phyloP scores from a whole-genome alignment of 2,888 invertebrate species.

The Phaonia tiefii region DNA sequence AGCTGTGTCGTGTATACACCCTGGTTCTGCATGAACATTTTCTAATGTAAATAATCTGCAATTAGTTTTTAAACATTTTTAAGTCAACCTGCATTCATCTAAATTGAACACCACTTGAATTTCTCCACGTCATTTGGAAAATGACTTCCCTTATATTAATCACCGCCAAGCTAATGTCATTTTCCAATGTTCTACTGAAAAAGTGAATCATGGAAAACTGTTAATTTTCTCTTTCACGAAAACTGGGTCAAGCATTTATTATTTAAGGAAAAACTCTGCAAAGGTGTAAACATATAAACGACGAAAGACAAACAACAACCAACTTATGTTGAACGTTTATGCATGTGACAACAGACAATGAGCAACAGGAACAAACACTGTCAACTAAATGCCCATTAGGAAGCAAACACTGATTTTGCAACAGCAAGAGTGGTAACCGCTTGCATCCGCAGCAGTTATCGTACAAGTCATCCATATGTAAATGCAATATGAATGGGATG shows the following conservation, averaged over 20 bases:
- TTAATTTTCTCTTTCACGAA: neutral
- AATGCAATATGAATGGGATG: slow-evolving; percentile 20
- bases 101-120: no score
- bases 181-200: neutral
- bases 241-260: slow-evolving; percentile 31
- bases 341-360: slow-evolving; percentile 17
- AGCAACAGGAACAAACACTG: slow-evolving; percentile 46
- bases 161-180: neutral
- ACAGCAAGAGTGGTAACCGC: neutral
- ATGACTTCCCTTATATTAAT: slow-evolving; percentile 10
- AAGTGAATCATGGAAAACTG: neutral
- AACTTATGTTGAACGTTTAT: neutral
- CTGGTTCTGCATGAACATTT: no score
- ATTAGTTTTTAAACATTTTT: no score
- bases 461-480: neutral
- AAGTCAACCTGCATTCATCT: no score
- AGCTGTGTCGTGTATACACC: no score
- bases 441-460: neutral
- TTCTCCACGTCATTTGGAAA: neutral
- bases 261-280: slow-evolving; percentile 12
- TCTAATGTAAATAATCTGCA: no score
- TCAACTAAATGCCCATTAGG: slow-evolving; percentile 63
- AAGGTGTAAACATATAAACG: slow-evolving; percentile 19
- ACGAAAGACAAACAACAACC: slow-evolving; percentile 10
- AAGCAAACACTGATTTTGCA: slow-evolving; percentile 29